Percentiles rank a stretch among this genome's conserved stretches.
Evolutionary conservation across 2,888 invertebrate species (phyloP).

Genomic region (Thera obeliscata): DNA sequence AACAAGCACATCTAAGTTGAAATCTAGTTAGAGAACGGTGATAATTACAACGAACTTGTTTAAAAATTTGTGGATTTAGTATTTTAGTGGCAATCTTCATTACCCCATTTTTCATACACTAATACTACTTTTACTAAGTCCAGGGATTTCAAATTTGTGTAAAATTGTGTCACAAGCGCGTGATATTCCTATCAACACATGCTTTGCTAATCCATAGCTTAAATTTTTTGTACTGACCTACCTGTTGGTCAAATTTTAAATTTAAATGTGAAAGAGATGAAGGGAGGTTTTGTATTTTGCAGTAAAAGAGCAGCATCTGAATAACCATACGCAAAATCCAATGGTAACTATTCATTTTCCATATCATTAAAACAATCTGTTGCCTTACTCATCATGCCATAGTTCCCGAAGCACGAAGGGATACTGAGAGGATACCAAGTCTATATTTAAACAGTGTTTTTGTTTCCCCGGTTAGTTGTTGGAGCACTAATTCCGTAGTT

Average conservation of each 20-base stretch:
- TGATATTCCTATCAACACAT: too few species aligned
- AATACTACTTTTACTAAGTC: too few species aligned
- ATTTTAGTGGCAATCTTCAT: too few species aligned
- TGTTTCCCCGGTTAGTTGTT: constrained; percentile 68
- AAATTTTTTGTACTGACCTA: too few species aligned
- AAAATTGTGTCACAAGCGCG: background rate
- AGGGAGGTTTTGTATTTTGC: background rate
- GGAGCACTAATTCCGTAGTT: constrained; percentile 78
- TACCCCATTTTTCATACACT: too few species aligned
- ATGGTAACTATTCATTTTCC: background rate
- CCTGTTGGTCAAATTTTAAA: too few species aligned
- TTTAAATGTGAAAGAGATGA: background rate
- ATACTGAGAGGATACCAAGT: constrained; percentile 47
- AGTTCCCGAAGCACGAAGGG: constrained; percentile 28
- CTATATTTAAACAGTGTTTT: constrained; percentile 73
- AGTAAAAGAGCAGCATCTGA: background rate
- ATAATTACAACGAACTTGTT: background rate
- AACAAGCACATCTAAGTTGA: constrained; percentile 3
- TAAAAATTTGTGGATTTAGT: too few species aligned
- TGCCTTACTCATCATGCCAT: constrained; percentile 4
- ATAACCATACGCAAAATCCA: too few species aligned
- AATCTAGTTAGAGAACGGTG: constrained; percentile 3
- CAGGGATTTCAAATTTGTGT: too few species aligned
- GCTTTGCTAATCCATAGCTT: too few species aligned
- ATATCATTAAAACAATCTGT: constrained; percentile 8